Evolutionary conservation across 2,888 invertebrate genomes (phyloP), one percentile per base, ranked within the genome.

Genomic region (Dryobotodes eremita): DNA sequence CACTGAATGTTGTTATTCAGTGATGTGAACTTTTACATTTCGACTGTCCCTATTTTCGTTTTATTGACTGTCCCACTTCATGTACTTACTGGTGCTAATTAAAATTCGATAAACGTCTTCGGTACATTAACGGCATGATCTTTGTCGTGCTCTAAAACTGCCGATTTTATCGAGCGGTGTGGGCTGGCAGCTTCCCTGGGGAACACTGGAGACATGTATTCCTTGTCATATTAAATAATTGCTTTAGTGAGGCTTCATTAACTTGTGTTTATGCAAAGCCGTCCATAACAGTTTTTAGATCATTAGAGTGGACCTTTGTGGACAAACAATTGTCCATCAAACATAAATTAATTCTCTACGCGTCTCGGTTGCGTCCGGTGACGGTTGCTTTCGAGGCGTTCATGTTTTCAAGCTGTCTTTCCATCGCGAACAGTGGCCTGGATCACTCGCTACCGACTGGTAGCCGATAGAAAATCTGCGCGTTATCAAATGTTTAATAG

Each of bases 351-450:
- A 96, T 96, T 96, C 96, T 93, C 92, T 89, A 92, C 95, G 94
- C 96, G 96, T 96, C 94, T 92, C 92, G 90, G 91, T 92, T 90
- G 94, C 95, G 95, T 96, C 96, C 96, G 96, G 96, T 94, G 94
- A 94, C 93, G 93, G 93, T 92, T 93, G 95, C 95, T 96, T 96
- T 96, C 96, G 93, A 95, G 94, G 94, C 93, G 89, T 93, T 92
- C 93, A 92, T 93, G 94, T 93, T 95, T 94, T 90, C 92, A 93
- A 94, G 93, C 92, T 93, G 95, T 95, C 95, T 96, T 95, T 96
- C 94, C 91, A 93, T 92, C 92, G 95, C 94, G 94, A 93, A 93
- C 95, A 93, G 95, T 95, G 93, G 94, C 91, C 93, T 93, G 94
- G 92, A 92, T 93, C 94, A 92, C 94, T 94, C 94, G 96, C 93